Evolutionary conservation across 2,113 vertebrate species (phyloP), one percentile per base, ranked within the genome.

Genomic region (Charadrius vociferus): DNA sequence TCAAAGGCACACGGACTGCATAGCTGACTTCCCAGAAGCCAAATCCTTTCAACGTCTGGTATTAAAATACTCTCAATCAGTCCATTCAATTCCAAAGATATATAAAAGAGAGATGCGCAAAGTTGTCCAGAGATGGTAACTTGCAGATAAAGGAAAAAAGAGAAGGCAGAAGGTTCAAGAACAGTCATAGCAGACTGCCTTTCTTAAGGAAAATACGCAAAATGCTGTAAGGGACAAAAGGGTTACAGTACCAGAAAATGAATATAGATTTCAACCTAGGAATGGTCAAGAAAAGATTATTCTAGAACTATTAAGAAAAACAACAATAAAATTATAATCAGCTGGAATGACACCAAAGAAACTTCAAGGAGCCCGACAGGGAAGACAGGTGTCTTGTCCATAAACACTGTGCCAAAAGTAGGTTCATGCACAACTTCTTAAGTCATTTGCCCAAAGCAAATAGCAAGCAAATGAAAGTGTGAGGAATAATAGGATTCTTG

Each of bases 401-500:
- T 53, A 92, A 96, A 65, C 13, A 65, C 65, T 12, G 13, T 21
- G 19, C 75, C 68, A 91, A 36, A 78, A 86, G 82, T 91, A 81
- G 77, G 73, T 61, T 84, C 83, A 84, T 8, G 36, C 70, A 68
- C 77, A 92, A 78, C 73, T 90, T 91, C 68, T 50, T 30, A 24
- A 85, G 61, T 86, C 49, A 72, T 81, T 87, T 91, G 88, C 89
- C 89, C 84, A 91, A 87, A 91, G 91, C 91, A 93, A 92, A 95
- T 12, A 95, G 45, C 78, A 47, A 87, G 73, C 53, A 96, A 97
- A 95, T 59, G 66, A 72, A 95, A 97, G 70, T 82, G 95, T 79
- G 87, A 97, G 56, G 52, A 94, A 94, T 93, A 96, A 95, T 66
- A 77, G 74, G 81, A 83, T 79, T 88, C 89, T 90, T 95, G 81